phyloP scores from a whole-genome alignment of 2,113 vertebrate genomes.

The Theristicus caerulescens region DNA sequence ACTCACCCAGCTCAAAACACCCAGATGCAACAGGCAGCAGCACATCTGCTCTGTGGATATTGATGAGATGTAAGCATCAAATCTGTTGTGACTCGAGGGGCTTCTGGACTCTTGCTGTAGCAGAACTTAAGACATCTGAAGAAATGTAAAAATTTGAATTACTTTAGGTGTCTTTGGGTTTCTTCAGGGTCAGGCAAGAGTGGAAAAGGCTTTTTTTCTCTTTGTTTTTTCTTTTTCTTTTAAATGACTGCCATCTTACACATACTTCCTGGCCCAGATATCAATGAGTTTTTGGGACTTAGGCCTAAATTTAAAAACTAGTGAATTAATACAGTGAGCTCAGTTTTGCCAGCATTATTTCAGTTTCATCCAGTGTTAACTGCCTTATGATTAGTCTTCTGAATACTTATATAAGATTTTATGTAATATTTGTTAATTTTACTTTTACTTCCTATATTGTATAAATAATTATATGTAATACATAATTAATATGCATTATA shows the following conservation, averaged over 20 bases:
- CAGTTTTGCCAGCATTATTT: neutral
- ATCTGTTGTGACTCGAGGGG: neutral
- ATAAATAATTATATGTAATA: neutral
- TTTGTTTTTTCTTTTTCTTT: neutral
- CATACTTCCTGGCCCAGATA: neutral
- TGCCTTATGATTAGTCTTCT: neutral
- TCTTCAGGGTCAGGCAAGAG: neutral
- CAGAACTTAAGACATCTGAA: neutral
- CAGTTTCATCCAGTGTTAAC: neutral
- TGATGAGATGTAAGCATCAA: neutral
- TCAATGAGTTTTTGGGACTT: neutral
- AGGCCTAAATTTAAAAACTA: neutral
- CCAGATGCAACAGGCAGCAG: neutral
- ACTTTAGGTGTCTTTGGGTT: neutral
- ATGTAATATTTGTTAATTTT: neutral
- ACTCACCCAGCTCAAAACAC: fast-evolving
- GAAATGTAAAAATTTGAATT: neutral
- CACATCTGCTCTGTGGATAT: neutral
- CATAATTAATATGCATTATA: neutral
- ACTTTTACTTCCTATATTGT: neutral
- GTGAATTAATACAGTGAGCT: neutral
- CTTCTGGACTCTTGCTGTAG: neutral
- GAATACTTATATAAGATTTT: neutral
- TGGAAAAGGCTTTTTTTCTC: neutral
- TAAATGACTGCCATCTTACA: neutral